Evolutionary conservation across 35 echinoderm and acorn worm species (phyloP).

Genomic region (Stichopus chloronotus): DNA sequence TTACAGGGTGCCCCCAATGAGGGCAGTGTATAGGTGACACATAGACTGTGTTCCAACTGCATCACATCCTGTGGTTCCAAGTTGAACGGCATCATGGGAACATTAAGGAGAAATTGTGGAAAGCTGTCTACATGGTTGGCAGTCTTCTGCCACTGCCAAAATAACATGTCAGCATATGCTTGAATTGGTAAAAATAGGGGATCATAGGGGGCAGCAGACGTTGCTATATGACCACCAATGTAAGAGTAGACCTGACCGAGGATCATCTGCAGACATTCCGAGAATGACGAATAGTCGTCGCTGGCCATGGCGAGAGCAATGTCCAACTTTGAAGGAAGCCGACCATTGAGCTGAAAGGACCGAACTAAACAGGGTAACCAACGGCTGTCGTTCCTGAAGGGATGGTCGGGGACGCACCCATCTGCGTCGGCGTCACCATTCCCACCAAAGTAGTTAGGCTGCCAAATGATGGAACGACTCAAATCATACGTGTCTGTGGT

Average conservation of each 20-base stretch:
- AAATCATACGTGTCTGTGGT: constrained; percentile 85
- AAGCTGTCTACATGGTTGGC: constrained; percentile 57
- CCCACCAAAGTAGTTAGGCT: constrained; percentile 98
- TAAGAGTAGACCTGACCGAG: constrained; percentile 82
- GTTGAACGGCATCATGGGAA: constrained; percentile 87
- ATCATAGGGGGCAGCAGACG: constrained; percentile 86
- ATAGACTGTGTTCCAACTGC: constrained; percentile 75
- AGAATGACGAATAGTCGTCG: constrained; percentile 73
- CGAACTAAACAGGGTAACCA: constrained; percentile 88
- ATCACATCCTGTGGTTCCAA: constrained; percentile 69
- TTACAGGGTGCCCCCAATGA: constrained; percentile 86
- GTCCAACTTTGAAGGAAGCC: constrained; percentile 88
- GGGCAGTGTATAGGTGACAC: constrained; percentile 82
- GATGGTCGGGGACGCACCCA: constrained; percentile 84
- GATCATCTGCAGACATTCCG: constrained; percentile 83
- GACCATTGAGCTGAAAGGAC: constrained; percentile 57
- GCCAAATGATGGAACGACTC: constrained; percentile 81
- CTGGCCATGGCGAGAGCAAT: constrained; percentile 78
- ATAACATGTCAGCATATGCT: constrained; percentile 95
- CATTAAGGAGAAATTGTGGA: constrained; percentile 60
- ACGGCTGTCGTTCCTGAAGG: constrained; percentile 65
- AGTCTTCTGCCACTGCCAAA: constrained; percentile 88
- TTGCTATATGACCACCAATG: constrained; percentile 86
- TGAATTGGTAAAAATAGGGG: constrained; percentile 90
- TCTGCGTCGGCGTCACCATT: constrained; percentile 59